These are phyloP conservation scores for Pseudopodoces humilis DNA, from an alignment of 2,113 vertebrate genomes.

Conservation along the genomic window DNA sequence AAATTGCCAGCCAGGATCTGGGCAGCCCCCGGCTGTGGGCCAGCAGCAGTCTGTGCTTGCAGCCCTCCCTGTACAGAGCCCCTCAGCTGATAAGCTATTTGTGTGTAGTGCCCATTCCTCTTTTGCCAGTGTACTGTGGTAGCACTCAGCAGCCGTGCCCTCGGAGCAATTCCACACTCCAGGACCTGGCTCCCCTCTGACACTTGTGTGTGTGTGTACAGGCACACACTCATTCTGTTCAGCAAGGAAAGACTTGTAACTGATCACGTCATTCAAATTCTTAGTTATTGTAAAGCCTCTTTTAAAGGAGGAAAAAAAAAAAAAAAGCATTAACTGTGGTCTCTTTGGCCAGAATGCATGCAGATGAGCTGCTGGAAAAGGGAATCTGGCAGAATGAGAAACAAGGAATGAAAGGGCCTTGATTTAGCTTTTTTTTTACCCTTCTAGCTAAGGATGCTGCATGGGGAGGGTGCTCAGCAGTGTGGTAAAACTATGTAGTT, in stretches of 20 bases:
- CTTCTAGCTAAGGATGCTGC: background rate
- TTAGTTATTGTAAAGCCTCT: background rate
- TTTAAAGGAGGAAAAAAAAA: background rate
- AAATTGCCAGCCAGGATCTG: background rate
- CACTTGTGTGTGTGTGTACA: background rate
- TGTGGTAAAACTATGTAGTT: background rate
- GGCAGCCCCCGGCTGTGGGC: background rate
- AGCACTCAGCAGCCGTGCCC: background rate
- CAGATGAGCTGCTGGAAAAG: conserved; percentile 17
- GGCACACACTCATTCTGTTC: background rate
- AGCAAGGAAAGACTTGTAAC: background rate
- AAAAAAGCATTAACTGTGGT: background rate
- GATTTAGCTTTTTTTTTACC: background rate
- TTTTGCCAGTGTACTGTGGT: background rate
- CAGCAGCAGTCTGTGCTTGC: background rate
- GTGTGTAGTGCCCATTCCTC: conserved; percentile 8
- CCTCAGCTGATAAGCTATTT: conserved; percentile 38
- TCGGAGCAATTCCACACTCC: background rate
- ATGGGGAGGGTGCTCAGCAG: background rate
- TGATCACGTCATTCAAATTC: background rate
- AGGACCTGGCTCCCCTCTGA: background rate
- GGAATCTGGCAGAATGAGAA: conserved; percentile 11
- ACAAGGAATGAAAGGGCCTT: conserved; percentile 3
- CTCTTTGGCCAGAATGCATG: background rate
- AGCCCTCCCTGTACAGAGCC: conserved; percentile 28